These are phyloP conservation scores for Drosophila leontia DNA, from an alignment of 1,140 invertebrate genomes.

Conservation along the genomic window DNA sequence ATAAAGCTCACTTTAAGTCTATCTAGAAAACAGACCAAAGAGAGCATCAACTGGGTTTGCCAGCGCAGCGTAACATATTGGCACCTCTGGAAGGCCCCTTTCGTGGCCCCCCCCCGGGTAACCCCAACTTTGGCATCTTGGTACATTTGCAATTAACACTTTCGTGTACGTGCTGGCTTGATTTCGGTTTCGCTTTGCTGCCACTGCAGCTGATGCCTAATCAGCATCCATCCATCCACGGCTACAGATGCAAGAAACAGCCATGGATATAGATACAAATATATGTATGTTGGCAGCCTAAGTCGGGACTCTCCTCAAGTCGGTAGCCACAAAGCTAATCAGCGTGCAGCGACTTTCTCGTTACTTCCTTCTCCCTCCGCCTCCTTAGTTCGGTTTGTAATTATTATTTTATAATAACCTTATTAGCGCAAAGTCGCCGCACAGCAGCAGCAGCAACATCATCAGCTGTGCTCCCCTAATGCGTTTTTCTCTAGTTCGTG, in stretches of 20 bases:
- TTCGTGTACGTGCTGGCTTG: constrained; percentile 76
- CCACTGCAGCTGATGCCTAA: constrained; percentile 63
- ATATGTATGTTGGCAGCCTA: constrained; percentile 8
- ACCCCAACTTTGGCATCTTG: constrained; percentile 41
- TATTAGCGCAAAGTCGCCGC: constrained; percentile 60
- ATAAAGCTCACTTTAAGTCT: background rate
- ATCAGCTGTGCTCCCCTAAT: constrained; percentile 34
- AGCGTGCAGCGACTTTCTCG: constrained; percentile 82
- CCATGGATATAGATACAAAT: constrained; percentile 18
- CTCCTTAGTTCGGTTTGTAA: constrained; percentile 54
- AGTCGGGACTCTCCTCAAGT: constrained; percentile 16
- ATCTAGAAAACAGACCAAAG: background rate
- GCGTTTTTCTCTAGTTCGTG: constrained; percentile 49
- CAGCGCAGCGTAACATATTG: constrained; percentile 22
- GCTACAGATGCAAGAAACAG: constrained; percentile 18
- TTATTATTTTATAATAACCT: constrained; percentile 83
- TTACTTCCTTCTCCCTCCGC: constrained; percentile 49
- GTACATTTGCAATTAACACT: constrained; percentile 82
- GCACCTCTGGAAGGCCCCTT: constrained; percentile 23
- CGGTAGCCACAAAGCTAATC: constrained; percentile 74
- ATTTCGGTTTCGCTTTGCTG: constrained; percentile 56
- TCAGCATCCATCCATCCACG: constrained; percentile 42
- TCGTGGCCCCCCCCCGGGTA: background rate
- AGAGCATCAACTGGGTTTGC: constrained; percentile 5
- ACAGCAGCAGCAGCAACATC: background rate